Evolutionary conservation across 2,113 vertebrate species (phyloP).

Genomic region (Sula dactylatra): DNA sequence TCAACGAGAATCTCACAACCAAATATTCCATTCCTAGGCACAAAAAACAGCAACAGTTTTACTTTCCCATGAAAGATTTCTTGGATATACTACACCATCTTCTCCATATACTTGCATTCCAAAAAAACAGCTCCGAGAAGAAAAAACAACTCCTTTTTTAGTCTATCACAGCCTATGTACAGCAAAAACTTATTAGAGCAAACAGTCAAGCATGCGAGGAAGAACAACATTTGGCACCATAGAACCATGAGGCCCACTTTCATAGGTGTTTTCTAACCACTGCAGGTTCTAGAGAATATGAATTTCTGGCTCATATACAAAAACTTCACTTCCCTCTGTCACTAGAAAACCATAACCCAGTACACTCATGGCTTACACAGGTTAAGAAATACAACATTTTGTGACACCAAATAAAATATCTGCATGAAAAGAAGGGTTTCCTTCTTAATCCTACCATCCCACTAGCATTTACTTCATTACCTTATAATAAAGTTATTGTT

Average conservation of each 20-base stretch:
- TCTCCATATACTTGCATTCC: not conserved
- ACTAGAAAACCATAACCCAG: not conserved
- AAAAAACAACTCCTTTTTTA: not conserved
- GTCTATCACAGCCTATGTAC: not conserved
- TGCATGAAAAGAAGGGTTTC: not conserved
- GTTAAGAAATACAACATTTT: not conserved
- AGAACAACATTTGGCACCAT: accelerated
- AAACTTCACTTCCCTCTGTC: not conserved
- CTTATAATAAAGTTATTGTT: not conserved
- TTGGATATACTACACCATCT: not conserved
- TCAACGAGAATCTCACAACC: not conserved
- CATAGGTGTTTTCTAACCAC: not conserved
- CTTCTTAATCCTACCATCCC: not conserved
- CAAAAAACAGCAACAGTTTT: not conserved
- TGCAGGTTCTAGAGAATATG: not conserved
- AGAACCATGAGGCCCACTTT: not conserved
- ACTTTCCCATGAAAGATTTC: not conserved
- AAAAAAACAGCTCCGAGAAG: not conserved
- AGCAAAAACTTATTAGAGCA: not conserved
- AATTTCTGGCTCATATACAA: not conserved
- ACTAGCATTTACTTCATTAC: not conserved
- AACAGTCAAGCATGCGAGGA: not conserved
- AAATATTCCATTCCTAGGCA: not conserved
- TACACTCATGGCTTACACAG: not conserved
- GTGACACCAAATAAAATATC: not conserved